Evolutionary conservation across 2,888 invertebrate species (phyloP).

Genomic region (Osmoderma eremita): DNA sequence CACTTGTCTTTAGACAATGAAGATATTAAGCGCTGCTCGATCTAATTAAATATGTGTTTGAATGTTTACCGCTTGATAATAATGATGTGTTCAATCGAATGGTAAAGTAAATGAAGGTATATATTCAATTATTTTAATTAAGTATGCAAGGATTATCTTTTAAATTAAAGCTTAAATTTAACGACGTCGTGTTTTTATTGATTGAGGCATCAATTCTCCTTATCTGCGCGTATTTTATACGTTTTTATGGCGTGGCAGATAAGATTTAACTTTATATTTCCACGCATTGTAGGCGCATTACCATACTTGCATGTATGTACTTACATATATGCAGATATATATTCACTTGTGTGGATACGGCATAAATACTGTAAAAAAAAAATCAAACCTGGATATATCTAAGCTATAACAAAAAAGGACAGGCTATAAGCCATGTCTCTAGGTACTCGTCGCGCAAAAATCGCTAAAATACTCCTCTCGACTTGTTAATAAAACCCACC

Average conservation of each 20-base stretch:
- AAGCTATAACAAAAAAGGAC: constrained; percentile 28
- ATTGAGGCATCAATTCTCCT: constrained; percentile 19
- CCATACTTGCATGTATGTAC: constrained; percentile 10
- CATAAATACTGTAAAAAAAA: too few relatives aligned
- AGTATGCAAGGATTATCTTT: too few relatives aligned
- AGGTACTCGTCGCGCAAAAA: constrained; percentile 15
- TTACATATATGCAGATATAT: too few relatives aligned
- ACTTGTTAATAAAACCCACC: constrained; percentile 36
- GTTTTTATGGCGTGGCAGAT: constrained; percentile 20
- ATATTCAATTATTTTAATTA: too few relatives aligned
- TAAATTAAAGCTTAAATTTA: constrained; percentile 20
- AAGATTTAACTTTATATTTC: constrained; percentile 25
- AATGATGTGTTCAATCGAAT: too few relatives aligned
- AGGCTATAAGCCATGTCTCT: constrained; percentile 19
- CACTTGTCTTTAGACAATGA: constrained; percentile 15
- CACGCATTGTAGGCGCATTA: constrained; percentile 19
- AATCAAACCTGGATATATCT: too few relatives aligned
- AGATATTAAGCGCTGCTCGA: background rate
- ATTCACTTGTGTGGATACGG: too few relatives aligned
- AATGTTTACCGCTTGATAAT: too few relatives aligned
- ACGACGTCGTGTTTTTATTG: constrained; percentile 15
- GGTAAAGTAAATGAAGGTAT: too few relatives aligned
- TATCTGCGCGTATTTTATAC: constrained; percentile 12
- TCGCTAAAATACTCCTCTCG: constrained; percentile 27
- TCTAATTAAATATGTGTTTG: too few relatives aligned